Conservation (phyloP, 1,140 invertebrate genomes). For the Chrysopa pallens region DNA sequence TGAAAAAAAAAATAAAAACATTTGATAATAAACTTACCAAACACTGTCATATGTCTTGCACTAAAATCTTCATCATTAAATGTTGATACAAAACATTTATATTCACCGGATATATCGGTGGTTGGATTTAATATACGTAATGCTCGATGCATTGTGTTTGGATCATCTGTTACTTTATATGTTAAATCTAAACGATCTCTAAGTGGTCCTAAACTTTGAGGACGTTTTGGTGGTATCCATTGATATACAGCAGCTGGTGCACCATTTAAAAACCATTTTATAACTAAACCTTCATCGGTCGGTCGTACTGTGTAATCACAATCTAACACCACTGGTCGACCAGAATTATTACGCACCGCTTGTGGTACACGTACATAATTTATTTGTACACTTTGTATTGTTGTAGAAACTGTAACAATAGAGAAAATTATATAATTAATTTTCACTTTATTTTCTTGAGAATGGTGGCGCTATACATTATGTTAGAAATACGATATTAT, state of each 20-base stretch:
- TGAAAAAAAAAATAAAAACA: too few relatives aligned
- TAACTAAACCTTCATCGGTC: slow-evolving; percentile 33
- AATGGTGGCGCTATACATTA: too few relatives aligned
- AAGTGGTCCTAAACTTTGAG: slow-evolving; percentile 27
- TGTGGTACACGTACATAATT: slow-evolving; percentile 35
- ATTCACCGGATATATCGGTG: slow-evolving; percentile 41
- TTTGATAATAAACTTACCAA: slow-evolving; percentile 33
- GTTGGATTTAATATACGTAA: slow-evolving; percentile 44
- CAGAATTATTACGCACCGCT: slow-evolving; percentile 34
- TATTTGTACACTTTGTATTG: slow-evolving; percentile 24
- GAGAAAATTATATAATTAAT: too few relatives aligned
- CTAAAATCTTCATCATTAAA: slow-evolving; percentile 36
- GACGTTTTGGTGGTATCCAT: slow-evolving; percentile 39
- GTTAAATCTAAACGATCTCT: slow-evolving; percentile 36
- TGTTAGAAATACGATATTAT: too few relatives aligned
- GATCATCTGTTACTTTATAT: slow-evolving; percentile 36
- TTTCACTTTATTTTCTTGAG: too few relatives aligned
- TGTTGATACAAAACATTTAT: slow-evolving; percentile 46
- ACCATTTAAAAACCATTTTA: slow-evolving; percentile 49
- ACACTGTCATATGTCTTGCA: slow-evolving; percentile 41
- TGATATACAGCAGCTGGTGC: slow-evolving; percentile 40
- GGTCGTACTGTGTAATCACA: slow-evolving; percentile 39
- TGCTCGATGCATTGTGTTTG: slow-evolving; percentile 40
- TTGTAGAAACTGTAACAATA: too few relatives aligned
- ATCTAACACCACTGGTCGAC: slow-evolving; percentile 36